Evolutionary conservation across 2,888 invertebrate genomes (phyloP).

Genomic region (Notodonta dromedarius): DNA sequence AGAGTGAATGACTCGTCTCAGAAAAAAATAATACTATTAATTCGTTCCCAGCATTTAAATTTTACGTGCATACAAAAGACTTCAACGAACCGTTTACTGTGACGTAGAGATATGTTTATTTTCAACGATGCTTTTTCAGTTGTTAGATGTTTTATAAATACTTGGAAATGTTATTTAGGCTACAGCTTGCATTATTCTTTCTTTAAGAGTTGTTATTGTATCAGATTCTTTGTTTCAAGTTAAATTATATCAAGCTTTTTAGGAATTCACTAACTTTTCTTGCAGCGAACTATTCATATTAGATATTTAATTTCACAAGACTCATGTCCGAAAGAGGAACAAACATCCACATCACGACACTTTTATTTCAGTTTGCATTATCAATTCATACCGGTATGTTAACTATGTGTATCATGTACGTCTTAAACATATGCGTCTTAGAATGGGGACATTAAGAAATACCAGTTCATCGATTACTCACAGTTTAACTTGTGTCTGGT

Average conservation of each 20-base stretch:
- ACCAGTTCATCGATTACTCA: background rate
- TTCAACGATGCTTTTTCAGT: background rate
- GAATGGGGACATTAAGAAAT: background rate
- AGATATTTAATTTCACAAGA: background rate
- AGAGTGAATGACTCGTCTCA: conserved; percentile 49
- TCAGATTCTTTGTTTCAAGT: no score
- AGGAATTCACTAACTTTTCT: no score
- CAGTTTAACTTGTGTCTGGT: background rate
- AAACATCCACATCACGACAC: background rate
- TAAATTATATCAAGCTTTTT: no score
- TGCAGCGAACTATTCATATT: no score
- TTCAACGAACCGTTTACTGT: conserved; percentile 61
- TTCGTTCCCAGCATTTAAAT: conserved; percentile 45
- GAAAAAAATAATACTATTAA: conserved; percentile 38
- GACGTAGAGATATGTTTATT: conserved; percentile 25
- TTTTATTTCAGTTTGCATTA: background rate
- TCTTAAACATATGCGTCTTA: background rate
- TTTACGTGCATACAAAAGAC: conserved; percentile 66
- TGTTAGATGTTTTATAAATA: background rate
- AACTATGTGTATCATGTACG: background rate
- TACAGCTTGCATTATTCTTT: no score
- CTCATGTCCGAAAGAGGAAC: background rate
- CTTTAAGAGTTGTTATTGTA: no score
- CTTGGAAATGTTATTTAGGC: no score
- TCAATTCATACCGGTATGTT: background rate